Base-by-base conservation (phyloP, 2,113 vertebrate species). In the Trichomycterus rosablanca region DNA sequence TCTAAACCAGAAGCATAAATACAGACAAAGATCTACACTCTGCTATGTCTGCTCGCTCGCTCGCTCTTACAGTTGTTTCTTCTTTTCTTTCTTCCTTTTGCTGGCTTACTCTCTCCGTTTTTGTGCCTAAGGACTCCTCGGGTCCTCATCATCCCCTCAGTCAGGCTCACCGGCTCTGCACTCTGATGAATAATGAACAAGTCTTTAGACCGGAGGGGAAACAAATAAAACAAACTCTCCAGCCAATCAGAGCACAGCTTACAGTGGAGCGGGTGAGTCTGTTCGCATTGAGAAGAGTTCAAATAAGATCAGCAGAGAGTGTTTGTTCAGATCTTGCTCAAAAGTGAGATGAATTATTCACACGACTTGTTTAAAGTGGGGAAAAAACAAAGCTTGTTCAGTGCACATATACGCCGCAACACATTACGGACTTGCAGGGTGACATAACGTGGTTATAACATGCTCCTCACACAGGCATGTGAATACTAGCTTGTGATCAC, bases 291-390 rank as follows among this genome's bases (percentile, higher is more conserved):
- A n/a, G 71, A 32, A 12, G 14, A 43, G 65, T 77, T 81, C 55
- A 63, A 70, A 74, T 69, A 66, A 80, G 75, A 81, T 80, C 70
- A 70, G 35, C 71, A 73, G 63, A 56, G 59, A 28, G 66, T 53
- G 35, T 39, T 16, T 46, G 63, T 63, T 79, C 71, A 58, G 62
- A 77, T 80, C 74, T 63, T 72, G 74, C 60, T 76, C 74, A 77
- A 74, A 77, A 78, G 42, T 44, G 19, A 67, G 54, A 70, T 82
- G 71, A 86, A 87, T 86, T 73, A 86, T 88, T 85, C 67, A 82
- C 61, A 54, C 54, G 68, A 66, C 59, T 64, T 32, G 69, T 59
- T 76, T 64, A 30, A 7, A 30, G n/a, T n/a, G 61, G 76, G 64
- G 67, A 20, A 67, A 72, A 72, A 71, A 75, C 22, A 19, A 5